phyloP scores from a whole-genome alignment of 2,113 vertebrate species.

The Lasiurus cinereus region DNA sequence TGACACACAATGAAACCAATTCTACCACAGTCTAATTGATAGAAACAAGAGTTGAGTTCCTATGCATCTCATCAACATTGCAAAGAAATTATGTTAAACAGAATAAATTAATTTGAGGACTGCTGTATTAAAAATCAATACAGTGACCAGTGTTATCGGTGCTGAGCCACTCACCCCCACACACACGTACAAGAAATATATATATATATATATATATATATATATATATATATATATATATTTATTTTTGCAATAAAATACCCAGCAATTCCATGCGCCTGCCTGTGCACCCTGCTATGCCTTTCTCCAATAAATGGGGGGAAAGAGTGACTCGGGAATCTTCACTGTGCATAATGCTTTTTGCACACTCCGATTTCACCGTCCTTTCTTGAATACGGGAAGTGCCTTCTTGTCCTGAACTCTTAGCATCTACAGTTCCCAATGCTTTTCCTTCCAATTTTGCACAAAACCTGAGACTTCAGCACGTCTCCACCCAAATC shows the following conservation, averaged over 20 bases:
- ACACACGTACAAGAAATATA: not conserved
- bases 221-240: too few species aligned
- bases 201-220: too few species aligned
- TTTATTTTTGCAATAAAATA: not conserved
- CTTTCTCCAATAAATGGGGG: not conserved
- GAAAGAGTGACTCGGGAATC: not conserved
- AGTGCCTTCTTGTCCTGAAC: not conserved
- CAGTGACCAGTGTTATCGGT: rapidly evolving
- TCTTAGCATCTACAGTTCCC: not conserved
- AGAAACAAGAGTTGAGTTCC: not conserved
- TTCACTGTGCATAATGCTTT: not conserved
- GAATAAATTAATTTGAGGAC: not conserved
- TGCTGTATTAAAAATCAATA: not conserved
- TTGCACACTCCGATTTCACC: not conserved
- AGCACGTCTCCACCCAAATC: not conserved
- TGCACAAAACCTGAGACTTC: not conserved
- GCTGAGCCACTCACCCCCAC: too few species aligned
- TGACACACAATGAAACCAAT: not conserved
- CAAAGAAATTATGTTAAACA: not conserved
- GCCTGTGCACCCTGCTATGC: not conserved
- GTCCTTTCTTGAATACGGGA: not conserved
- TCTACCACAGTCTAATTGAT: not conserved
- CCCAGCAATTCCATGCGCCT: not conserved
- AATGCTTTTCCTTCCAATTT: not conserved
- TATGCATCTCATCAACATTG: not conserved